These are phyloP conservation scores for Drosophila greeni DNA, from an alignment of 2,888 invertebrate species.

Conservation along the genomic window DNA sequence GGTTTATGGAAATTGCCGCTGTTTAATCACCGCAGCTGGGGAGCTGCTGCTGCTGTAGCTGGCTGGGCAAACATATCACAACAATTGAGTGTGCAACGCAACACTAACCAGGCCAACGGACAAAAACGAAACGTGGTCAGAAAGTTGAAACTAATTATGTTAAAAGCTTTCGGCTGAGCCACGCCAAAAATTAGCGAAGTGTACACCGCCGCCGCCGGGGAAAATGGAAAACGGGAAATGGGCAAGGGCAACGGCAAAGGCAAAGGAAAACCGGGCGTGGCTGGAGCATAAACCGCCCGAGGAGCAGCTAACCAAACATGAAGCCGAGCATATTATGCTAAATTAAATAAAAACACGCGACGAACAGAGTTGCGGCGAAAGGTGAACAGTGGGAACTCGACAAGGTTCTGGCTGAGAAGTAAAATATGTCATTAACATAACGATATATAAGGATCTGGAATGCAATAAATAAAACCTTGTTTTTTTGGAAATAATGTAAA, in stretches of 20 bases:
- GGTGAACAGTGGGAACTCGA: constrained; percentile 8
- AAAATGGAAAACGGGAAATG: not conserved
- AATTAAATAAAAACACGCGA: constrained; percentile 64
- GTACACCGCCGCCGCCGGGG: constrained; percentile 14
- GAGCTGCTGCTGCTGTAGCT: not conserved
- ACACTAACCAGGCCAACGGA: constrained; percentile 76
- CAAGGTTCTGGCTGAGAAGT: no score
- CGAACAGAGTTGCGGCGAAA: constrained; percentile 36
- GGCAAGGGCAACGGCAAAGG: not conserved
- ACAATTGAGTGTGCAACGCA: constrained; percentile 65
- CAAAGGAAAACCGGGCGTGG: constrained; percentile 17
- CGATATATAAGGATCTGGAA: not conserved
- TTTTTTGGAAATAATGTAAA: no score
- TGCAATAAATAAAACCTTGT: not conserved
- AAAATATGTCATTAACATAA: not conserved
- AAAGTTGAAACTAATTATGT: constrained; percentile 78
- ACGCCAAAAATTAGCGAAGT: constrained; percentile 58
- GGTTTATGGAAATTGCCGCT: constrained; percentile 29
- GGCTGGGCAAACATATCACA: constrained; percentile 34
- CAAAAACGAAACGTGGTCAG: constrained; percentile 77
- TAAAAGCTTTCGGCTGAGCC: constrained; percentile 75
- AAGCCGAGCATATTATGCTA: constrained; percentile 56
- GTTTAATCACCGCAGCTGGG: constrained; percentile 32
- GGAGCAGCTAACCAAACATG: constrained; percentile 52
- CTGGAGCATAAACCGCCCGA: constrained; percentile 28